These are phyloP conservation scores for Sylvilagus bachmani DNA, from an alignment of 2,113 vertebrate species.

Conservation along the genomic window DNA sequence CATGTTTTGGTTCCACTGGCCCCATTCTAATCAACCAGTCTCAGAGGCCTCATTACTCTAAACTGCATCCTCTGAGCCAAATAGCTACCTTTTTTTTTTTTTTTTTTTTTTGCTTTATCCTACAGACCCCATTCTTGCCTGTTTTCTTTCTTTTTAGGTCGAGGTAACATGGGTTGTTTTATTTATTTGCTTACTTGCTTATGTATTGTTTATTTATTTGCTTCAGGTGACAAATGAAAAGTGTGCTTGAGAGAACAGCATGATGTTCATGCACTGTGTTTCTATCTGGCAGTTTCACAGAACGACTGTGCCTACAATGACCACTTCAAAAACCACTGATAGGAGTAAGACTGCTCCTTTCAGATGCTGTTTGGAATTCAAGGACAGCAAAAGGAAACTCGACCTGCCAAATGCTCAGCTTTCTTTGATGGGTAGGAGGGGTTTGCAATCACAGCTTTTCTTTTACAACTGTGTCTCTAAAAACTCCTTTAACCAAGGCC, in stretches of 20 bases:
- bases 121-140: neutral
- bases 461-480: neutral
- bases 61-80: neutral
- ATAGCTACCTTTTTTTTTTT: neutral
- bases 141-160: neutral
- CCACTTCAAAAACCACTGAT: neutral
- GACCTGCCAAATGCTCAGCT: neutral
- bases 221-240: neutral
- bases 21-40: neutral
- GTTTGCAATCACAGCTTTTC: neutral
- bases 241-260: neutral
- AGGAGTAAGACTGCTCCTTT: neutral
- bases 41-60: neutral
- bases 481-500: neutral
- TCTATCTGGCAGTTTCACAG: neutral
- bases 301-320: neutral
- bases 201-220: too few relatives aligned
- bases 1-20: too few relatives aligned
- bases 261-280: neutral
- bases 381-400: neutral
- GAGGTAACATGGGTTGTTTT: neutral
- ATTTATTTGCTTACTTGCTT: too few relatives aligned
- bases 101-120: neutral
- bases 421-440: neutral
- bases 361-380: neutral